A percentile compares a stretch with the other conserved stretches of the same genome.
Conservation (phyloP, 1,140 invertebrate species). For the Aphelenchoides avenae region DNA sequence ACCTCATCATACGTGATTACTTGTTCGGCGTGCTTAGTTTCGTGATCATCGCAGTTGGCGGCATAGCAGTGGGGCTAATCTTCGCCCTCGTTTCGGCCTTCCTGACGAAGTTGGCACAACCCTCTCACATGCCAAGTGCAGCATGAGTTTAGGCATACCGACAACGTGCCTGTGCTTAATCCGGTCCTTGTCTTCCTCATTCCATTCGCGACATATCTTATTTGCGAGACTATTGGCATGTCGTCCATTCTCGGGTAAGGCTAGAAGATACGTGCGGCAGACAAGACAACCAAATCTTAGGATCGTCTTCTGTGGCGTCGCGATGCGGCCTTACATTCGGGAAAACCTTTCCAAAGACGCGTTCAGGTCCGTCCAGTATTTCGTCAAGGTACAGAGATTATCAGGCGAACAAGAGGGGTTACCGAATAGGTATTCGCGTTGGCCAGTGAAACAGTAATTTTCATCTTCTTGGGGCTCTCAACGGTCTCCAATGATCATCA, state of each 20-base stretch:
- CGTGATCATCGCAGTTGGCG: too few species aligned
- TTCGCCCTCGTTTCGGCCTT: too few species aligned
- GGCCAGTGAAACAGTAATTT: slow-evolving; percentile 90
- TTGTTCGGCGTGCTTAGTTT: too few species aligned
- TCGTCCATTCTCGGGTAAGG: slow-evolving; percentile 50
- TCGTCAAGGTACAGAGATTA: too few species aligned
- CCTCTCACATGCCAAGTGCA: too few species aligned
- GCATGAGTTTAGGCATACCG: slow-evolving; percentile 43
- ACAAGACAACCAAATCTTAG: too few species aligned
- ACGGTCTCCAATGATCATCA: slow-evolving; percentile 83
- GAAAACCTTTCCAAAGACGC: slow-evolving; percentile 95
- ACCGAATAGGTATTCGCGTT: slow-evolving; percentile 71
- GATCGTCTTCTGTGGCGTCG: slow-evolving; percentile 95
- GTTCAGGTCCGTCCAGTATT: slow-evolving; percentile 93
- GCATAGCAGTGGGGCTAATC: too few species aligned
- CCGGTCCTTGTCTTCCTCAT: slow-evolving; percentile 53
- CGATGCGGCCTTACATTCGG: slow-evolving; percentile 98
- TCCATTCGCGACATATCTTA: slow-evolving; percentile 48
- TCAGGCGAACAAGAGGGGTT: too few species aligned
- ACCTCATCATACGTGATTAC: too few species aligned
- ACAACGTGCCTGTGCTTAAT: slow-evolving; percentile 54
- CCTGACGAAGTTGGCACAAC: too few species aligned
- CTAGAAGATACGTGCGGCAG: background rate
- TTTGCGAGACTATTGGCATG: slow-evolving; percentile 43
- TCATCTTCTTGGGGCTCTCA: slow-evolving; percentile 95